Evolutionary conservation across 2,113 vertebrate species (phyloP).

Genomic region (Xenopus borealis): DNA sequence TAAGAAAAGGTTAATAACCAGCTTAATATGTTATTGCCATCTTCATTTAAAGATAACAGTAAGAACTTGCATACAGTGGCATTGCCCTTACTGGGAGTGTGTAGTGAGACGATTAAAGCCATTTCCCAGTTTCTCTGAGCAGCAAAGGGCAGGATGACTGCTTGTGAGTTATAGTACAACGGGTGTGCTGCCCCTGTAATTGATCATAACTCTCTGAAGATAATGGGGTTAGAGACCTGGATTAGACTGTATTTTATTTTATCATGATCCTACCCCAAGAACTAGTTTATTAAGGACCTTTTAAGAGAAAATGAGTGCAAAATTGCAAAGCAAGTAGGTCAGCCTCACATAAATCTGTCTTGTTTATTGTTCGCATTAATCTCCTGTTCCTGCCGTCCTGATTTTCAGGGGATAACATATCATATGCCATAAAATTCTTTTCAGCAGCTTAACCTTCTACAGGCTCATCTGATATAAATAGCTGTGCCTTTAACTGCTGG

Average conservation of each 20-base stretch:
- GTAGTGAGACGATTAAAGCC: not conserved
- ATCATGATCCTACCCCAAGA: conserved; percentile 20
- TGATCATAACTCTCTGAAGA: conserved; percentile 22
- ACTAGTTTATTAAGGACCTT: conserved; percentile 28
- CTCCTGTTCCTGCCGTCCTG: not conserved
- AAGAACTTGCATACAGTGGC: no score
- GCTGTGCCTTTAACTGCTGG: no score
- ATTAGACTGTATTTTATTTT: conserved; percentile 40
- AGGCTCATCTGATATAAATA: not conserved
- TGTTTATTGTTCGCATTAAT: conserved; percentile 22
- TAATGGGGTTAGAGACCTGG: conserved; percentile 25
- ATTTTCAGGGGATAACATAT: conserved; percentile 18
- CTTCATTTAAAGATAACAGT: not conserved
- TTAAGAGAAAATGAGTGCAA: conserved; percentile 37
- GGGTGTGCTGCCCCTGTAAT: conserved; percentile 26
- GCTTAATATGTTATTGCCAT: not conserved
- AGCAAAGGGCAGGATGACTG: conserved; percentile 18
- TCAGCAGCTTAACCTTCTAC: not conserved
- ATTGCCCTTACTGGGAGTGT: not conserved
- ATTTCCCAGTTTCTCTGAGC: conserved; percentile 17
- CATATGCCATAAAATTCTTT: not conserved
- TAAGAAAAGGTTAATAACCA: not conserved
- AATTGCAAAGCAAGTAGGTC: conserved; percentile 34
- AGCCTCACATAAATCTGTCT: conserved; percentile 29
- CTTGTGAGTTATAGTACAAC: conserved; percentile 34